Base-by-base conservation (phyloP, 2,888 invertebrate genomes). In the Neria commutata region DNA sequence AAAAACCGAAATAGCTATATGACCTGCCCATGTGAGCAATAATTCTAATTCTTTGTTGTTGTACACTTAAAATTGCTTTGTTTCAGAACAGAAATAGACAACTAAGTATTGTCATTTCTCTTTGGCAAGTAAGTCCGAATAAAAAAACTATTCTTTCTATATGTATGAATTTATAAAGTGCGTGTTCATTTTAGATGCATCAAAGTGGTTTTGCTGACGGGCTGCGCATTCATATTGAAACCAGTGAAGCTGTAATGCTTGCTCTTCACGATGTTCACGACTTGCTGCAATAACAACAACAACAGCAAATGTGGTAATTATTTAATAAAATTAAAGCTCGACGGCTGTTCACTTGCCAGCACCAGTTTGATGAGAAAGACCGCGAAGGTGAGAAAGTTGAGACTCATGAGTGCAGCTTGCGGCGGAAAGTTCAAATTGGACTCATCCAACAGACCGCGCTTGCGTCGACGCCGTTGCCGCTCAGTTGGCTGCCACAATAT, bases 301-400 rank as follows among this genome's bases (percentile, higher is more conserved):
- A 50, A 51, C 29, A 17, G n/a, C 24, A 10, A 37, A 6, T 21
- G 14, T 26, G n/a, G n/a, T 29, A 24, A 64, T 23, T 49, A 51
- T 16, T 34, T 45, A 34, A 45, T 55, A 16, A 29, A 37, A 42
- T 56, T 21, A 37, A 19, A 48, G 14, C 26, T 19, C n/a, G 29
- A 46, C 8, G 19, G 4, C 19, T 48, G 46, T 45, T 6, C 21
- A 80, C 84, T 85, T 84, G 92, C 92, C 86, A 92, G 84, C 33
- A 93, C 90, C 33, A 93, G 83, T 82, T 92, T 92, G 52, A 94
- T 89, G 56, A 93, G 85, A 74, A 91, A 93, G 5, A 92, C 92
- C 0, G 92, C 92, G 79, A 93, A 92, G 0, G 92, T 92, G 10
- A 94, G 84, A 77, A 93, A 92, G 21, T 91, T 91, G 66, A 94